Conservation (phyloP, 2,797 vertebrate species). For the Cossypha heuglini region DNA sequence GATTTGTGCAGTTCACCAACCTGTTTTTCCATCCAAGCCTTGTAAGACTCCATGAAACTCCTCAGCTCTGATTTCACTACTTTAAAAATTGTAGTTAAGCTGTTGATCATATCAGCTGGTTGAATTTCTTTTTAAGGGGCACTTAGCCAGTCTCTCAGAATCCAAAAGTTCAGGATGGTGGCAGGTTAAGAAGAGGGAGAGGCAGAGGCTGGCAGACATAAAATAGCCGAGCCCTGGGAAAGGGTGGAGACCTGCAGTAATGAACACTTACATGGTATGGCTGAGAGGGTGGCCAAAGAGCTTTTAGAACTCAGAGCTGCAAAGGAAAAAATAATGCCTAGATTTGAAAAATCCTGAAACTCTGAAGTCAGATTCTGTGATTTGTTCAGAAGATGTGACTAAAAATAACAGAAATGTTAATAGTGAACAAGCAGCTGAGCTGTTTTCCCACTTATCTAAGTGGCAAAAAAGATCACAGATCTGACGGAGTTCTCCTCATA, state of each 20-base stretch:
- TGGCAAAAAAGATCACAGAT: neutral
- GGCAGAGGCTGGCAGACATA: neutral
- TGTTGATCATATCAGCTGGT: neutral
- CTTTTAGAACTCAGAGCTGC: neutral
- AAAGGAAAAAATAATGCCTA: neutral
- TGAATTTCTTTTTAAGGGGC: neutral
- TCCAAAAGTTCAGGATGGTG: neutral
- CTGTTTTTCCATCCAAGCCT: neutral
- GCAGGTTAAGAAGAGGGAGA: neutral
- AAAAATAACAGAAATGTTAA: neutral
- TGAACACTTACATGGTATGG: neutral
- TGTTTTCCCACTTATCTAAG: neutral
- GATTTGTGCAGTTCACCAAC: neutral
- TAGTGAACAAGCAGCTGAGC: neutral
- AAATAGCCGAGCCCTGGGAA: neutral
- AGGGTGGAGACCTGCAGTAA: neutral
- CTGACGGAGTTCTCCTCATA: neutral
- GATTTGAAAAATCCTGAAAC: neutral
- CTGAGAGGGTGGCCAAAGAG: neutral
- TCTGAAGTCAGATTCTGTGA: neutral
- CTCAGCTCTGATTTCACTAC: neutral
- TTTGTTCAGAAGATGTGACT: neutral
- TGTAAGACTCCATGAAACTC: neutral
- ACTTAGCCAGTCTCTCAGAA: neutral
- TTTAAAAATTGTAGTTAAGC: neutral